Conservation (phyloP, 2,113 vertebrate genomes). For the Hiodon alosoides region DNA sequence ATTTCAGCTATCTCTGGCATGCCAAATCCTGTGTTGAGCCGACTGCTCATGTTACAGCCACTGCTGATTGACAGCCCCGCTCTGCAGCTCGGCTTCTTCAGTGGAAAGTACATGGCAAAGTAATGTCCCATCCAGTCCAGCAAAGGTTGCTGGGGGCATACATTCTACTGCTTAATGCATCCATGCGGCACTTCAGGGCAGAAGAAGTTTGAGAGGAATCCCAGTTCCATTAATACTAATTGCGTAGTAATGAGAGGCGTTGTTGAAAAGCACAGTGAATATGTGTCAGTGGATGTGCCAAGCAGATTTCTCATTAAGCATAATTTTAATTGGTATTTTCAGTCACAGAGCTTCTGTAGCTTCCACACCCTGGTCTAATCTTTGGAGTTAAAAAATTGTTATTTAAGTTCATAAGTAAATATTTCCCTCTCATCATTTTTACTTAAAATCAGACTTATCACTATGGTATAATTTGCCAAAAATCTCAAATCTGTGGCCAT, state of each 20-base stretch:
- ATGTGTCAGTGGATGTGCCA: too few relatives aligned
- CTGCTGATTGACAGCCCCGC: constrained; percentile 38
- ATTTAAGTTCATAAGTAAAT: too few relatives aligned
- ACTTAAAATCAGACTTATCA: too few relatives aligned
- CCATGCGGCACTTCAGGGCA: neutral
- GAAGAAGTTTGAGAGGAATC: neutral
- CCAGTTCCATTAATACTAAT: neutral
- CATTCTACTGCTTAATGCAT: neutral
- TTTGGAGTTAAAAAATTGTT: too few relatives aligned
- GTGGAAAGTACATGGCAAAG: constrained; percentile 6
- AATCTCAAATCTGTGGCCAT: too few relatives aligned
- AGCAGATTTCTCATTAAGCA: too few relatives aligned
- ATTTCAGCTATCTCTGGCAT: constrained; percentile 48
- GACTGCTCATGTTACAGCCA: constrained; percentile 41
- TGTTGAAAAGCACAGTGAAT: neutral
- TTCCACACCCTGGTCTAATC: neutral
- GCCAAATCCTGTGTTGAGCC: constrained; percentile 32
- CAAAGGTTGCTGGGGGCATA: neutral
- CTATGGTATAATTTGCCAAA: too few relatives aligned
- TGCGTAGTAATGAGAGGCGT: neutral
- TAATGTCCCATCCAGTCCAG: neutral
- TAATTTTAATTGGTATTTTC: too few relatives aligned
- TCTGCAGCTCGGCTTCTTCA: neutral
- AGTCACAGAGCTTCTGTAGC: too few relatives aligned
- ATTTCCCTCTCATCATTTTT: too few relatives aligned